Conservation (phyloP, 2,797 vertebrate genomes). For the Dipus sagitta region DNA sequence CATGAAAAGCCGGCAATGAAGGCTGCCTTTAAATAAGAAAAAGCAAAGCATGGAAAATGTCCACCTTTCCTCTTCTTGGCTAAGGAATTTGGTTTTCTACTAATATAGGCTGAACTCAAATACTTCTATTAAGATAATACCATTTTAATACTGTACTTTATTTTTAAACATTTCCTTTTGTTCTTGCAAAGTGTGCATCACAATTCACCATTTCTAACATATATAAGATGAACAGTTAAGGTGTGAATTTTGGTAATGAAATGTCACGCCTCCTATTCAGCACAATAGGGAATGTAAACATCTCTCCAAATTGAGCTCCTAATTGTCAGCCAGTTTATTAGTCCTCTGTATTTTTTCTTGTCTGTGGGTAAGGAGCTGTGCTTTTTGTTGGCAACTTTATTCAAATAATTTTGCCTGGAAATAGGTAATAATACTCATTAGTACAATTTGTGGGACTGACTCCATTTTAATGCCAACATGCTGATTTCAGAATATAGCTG, state of each 20-base stretch:
- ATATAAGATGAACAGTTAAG: neutral
- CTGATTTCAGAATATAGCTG: conserved; percentile 30
- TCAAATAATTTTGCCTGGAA: conserved; percentile 52
- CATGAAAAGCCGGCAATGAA: neutral
- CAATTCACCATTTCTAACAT: neutral
- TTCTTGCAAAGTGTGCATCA: neutral
- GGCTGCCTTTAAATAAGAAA: neutral
- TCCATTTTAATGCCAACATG: conserved; percentile 8
- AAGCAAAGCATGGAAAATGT: neutral
- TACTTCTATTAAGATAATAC: neutral
- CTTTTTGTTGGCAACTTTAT: neutral
- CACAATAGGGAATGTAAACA: neutral
- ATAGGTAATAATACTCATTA: conserved; percentile 8
- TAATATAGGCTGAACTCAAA: neutral
- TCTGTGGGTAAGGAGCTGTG: neutral
- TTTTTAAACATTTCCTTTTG: neutral
- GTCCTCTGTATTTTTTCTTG: neutral
- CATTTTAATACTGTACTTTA: neutral
- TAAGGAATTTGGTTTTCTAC: neutral
- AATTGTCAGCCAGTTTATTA: neutral
- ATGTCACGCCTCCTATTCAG: neutral
- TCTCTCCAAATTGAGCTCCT: neutral
- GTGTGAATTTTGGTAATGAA: neutral
- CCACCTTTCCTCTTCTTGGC: neutral
- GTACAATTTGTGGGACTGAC: conserved; percentile 43